Evolutionary conservation across 2,797 vertebrate species (phyloP).

Genomic region (Schizothorax lantsangensis): DNA sequence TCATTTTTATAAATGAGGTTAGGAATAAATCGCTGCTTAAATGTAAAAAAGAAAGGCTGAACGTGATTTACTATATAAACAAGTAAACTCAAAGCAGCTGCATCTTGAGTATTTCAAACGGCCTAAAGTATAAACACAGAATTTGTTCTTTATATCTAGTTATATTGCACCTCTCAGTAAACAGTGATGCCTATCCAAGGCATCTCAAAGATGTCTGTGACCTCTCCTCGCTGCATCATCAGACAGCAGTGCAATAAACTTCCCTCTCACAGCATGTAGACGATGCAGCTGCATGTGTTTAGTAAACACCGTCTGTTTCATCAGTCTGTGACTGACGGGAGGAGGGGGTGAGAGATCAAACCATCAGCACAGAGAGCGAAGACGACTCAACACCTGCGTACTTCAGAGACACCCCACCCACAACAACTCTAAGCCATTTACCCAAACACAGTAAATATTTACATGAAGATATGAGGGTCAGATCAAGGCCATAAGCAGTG

Average conservation of each 20-base stretch:
- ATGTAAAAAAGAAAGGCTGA: neutral
- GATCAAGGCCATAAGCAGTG: conserved; percentile 53
- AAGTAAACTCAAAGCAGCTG: neutral
- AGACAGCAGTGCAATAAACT: conserved; percentile 20
- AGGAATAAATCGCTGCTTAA: neutral
- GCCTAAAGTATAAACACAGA: neutral
- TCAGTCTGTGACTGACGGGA: conserved; percentile 59
- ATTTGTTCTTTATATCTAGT: neutral
- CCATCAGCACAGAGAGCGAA: conserved; percentile 56
- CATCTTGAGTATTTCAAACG: neutral
- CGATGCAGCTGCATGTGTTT: conserved; percentile 78
- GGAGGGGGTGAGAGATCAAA: conserved; percentile 59
- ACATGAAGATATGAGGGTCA: conserved; percentile 48
- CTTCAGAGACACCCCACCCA: conserved; percentile 56
- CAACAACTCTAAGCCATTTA: conserved; percentile 50
- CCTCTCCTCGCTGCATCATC: conserved; percentile 8
- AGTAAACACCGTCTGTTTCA: conserved; percentile 74
- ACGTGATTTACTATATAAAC: neutral
- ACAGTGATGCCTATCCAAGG: neutral
- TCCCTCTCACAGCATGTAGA: conserved; percentile 58
- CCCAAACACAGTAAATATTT: conserved; percentile 72
- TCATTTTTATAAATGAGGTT: neutral
- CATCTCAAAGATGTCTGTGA: conserved; percentile 12
- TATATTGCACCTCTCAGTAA: conserved; percentile 13
- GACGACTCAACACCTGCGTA: conserved; percentile 69